Base-by-base conservation (phyloP, 2,113 vertebrate species). In the Pteronura brasiliensis region DNA sequence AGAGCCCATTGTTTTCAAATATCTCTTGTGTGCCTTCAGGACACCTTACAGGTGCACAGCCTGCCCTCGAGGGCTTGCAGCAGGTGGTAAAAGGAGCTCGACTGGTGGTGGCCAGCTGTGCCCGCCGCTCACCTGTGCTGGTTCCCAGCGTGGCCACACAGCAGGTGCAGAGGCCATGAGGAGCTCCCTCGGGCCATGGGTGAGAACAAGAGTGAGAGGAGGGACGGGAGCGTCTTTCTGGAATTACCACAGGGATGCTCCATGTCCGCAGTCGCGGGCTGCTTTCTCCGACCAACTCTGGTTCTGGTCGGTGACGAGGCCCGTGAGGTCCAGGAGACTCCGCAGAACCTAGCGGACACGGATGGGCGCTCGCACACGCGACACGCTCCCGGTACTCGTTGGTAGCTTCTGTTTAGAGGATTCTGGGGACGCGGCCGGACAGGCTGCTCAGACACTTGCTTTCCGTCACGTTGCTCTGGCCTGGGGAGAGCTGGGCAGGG, bases 211-310 rank as follows among this genome's bases (percentile, higher is more conserved):
- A 69, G 34, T 8, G 4, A 1, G 7, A 34, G 65, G 15, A 18
- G 8, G 36, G 36, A 39, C 13, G 36, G 71, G 36, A 7, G 23
- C 21, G 1, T 42, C 6, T 14, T 25, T 7, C 21, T 23, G 17
- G 36, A 7, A 13, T 1, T 23, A 4, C 25, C 14, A 4, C 6
- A 0, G 89, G 20, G 14, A 17, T 10, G 1, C 4, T 7, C 1
- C 36, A 0, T 55, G 7, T 4, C 77, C 3, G 1, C 18, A 3
- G 1, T n/a, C 25, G 6, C 2, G 36, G 0, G 12, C 2, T 52
- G 1, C 25, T 34, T 42, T 1, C 6, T 42, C n/a, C 1, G 17
- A 23, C 6, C 20, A 10, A 31, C 4, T 12, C 49, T 18, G 47
- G 5, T 17, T 89, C 29, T 27, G 20, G 4, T 25, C 27, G 18